Evolutionary conservation across 2,113 vertebrate genomes (phyloP).

Genomic region (Dissostichus mawsoni): DNA sequence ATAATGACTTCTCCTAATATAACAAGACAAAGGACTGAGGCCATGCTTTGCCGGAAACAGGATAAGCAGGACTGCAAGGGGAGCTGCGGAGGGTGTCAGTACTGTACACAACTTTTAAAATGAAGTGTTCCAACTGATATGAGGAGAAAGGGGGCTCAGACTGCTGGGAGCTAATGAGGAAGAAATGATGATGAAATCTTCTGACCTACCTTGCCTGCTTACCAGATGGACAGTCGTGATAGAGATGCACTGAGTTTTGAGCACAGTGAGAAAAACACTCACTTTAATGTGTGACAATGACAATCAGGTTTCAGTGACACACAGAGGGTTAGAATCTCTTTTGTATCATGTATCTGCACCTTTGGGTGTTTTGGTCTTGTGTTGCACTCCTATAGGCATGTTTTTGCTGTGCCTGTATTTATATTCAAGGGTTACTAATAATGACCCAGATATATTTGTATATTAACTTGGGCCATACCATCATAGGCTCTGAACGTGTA

Average conservation of each 20-base stretch:
- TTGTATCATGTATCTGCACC: slow-evolving; percentile 37
- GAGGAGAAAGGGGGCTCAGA: background rate
- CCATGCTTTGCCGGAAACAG: background rate
- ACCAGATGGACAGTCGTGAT: background rate
- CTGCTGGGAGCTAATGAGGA: background rate
- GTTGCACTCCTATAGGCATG: slow-evolving; percentile 43
- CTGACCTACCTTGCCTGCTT: slow-evolving; percentile 16
- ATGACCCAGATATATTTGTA: background rate
- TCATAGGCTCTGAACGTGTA: background rate
- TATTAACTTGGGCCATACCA: background rate
- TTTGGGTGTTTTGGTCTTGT: slow-evolving; percentile 38
- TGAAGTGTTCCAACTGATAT: background rate
- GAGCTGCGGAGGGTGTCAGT: background rate
- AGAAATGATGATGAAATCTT: slow-evolving; percentile 30
- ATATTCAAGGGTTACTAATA: slow-evolving; percentile 4
- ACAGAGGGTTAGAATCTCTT: background rate
- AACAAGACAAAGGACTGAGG: slow-evolving; percentile 4
- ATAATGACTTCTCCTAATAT: slow-evolving; percentile 1
- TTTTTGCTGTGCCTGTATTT: slow-evolving; percentile 43
- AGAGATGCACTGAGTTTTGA: slow-evolving; percentile 18
- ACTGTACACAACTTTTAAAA: background rate
- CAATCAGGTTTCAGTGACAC: slow-evolving; percentile 10
- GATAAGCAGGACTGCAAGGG: background rate
- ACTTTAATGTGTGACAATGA: background rate
- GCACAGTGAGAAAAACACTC: background rate